Percentiles rank a stretch among this genome's conserved stretches.
These are phyloP conservation scores for Aptenodytes patagonicus DNA, from an alignment of 2,113 vertebrate species.

Conservation along the genomic window DNA sequence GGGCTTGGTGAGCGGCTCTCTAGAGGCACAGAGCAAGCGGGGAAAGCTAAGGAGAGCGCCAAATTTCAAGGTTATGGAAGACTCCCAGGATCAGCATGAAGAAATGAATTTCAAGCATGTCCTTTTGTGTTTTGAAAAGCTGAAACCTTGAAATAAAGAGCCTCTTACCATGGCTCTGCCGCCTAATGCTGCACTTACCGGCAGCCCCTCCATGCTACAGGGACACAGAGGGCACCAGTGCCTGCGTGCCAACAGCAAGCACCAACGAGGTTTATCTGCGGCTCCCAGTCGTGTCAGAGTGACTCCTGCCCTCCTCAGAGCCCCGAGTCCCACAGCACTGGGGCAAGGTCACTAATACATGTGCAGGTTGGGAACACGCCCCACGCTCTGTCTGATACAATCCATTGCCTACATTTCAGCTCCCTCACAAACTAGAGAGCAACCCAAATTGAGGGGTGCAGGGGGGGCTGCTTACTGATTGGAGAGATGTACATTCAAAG, in stretches of 20 bases:
- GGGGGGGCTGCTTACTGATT: not conserved
- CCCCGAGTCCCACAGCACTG: not conserved
- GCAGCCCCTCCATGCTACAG: fast-evolving
- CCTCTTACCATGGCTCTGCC: not conserved
- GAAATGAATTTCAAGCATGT: not conserved
- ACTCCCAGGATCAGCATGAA: constrained; percentile 3
- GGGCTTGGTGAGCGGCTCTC: fast-evolving
- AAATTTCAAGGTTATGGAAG: constrained; percentile 38
- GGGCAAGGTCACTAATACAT: not conserved
- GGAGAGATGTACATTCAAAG: not conserved
- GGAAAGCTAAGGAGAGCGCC: not conserved
- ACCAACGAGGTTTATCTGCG: not conserved
- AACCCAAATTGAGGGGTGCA: not conserved
- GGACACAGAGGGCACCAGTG: not conserved
- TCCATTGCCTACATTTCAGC: not conserved
- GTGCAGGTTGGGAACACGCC: not conserved
- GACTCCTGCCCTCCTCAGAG: not conserved
- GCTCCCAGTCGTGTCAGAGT: not conserved
- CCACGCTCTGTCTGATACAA: not conserved
- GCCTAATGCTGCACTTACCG: not conserved
- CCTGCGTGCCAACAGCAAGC: not conserved
- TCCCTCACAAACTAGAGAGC: not conserved
- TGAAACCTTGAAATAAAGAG: not conserved
- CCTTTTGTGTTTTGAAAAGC: not conserved
- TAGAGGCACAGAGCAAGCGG: not conserved